phyloP scores from a whole-genome alignment of 2,888 invertebrate species.

The Tipula helvola region DNA sequence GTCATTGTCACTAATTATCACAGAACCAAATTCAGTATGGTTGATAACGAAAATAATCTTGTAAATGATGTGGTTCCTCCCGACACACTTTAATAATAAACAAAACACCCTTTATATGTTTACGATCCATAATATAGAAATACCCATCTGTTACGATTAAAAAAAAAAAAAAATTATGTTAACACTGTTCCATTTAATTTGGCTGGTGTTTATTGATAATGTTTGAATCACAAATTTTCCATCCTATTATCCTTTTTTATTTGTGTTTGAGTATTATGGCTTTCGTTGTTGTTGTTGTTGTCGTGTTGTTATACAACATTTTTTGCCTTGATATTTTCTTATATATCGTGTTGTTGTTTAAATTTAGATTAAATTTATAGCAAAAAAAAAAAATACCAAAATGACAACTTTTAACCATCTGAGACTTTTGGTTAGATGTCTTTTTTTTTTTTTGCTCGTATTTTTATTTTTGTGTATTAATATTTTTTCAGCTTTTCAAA shows the following conservation, averaged over 20 bases:
- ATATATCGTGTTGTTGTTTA: neutral
- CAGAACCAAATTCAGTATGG: no score
- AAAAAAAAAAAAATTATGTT: neutral
- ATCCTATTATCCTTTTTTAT: neutral
- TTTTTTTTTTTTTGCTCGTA: neutral
- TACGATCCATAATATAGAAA: neutral
- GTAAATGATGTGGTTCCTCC: no score
- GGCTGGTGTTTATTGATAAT: slow-evolving; percentile 6
- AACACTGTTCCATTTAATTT: neutral
- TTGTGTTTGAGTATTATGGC: neutral
- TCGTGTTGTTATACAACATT: neutral
- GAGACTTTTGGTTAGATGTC: neutral
- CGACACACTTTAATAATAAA: no score
- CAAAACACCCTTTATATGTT: neutral
- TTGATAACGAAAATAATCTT: no score
- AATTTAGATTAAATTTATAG: slow-evolving; percentile 7
- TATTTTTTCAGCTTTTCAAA: neutral
- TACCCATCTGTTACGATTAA: neutral
- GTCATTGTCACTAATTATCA: no score
- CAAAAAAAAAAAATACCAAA: neutral
- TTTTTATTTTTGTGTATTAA: neutral
- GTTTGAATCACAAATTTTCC: neutral
- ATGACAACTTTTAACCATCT: slow-evolving; percentile 9
- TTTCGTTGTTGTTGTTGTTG: neutral
- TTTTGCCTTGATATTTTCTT: neutral